Percentiles rank a stretch among this genome's conserved stretches.
Conservation (phyloP, 2,113 vertebrate species). For the Poeciliopsis prolifica region DNA sequence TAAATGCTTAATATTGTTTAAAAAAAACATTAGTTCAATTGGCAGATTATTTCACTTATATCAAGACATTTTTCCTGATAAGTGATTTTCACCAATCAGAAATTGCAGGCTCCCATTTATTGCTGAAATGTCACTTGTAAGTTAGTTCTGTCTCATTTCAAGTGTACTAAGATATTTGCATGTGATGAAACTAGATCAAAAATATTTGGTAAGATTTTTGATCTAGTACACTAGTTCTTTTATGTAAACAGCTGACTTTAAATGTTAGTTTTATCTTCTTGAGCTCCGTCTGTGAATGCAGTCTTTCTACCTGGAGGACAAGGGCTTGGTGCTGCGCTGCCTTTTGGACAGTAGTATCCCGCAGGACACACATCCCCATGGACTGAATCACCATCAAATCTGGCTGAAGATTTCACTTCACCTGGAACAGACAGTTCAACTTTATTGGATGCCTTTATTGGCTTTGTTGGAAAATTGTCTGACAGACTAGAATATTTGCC, state of each 20-base stretch:
- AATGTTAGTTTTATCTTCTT: neutral
- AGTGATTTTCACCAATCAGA: no score
- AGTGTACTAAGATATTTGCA: no score
- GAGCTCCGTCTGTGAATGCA: neutral
- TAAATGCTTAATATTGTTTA: no score
- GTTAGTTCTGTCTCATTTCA: no score
- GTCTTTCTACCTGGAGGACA: conserved; percentile 81
- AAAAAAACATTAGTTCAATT: neutral
- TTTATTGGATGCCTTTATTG: conserved; percentile 54
- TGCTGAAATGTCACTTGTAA: no score
- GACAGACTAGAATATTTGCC: conserved; percentile 29
- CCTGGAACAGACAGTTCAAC: conserved; percentile 76
- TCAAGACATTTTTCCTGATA: no score
- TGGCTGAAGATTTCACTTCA: conserved; percentile 35
- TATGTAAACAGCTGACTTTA: neutral
- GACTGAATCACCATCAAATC: conserved; percentile 29
- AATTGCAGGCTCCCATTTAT: no score
- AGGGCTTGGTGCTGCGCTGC: conserved; percentile 66
- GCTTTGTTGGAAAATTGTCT: conserved; percentile 37
- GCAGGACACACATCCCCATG: conserved; percentile 80
- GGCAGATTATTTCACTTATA: no score
- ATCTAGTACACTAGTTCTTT: neutral
- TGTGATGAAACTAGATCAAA: no score
- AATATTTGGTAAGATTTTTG: no score
- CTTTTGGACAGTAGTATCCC: conserved; percentile 82